These are phyloP conservation scores for Saturnia japonica DNA, from an alignment of 2,888 invertebrate species.

Conservation along the genomic window DNA sequence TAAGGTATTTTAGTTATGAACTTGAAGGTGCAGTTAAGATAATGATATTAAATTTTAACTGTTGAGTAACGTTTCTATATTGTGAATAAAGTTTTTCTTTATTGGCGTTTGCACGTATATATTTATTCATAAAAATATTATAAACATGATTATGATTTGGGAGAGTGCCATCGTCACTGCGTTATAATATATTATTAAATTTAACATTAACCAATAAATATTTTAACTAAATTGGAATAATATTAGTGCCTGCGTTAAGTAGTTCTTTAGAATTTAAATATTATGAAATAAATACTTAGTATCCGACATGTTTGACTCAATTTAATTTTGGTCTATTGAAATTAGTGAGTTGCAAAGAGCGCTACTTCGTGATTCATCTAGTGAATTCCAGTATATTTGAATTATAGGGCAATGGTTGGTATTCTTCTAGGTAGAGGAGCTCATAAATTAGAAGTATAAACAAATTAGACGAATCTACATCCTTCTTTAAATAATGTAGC, in stretches of 20 bases:
- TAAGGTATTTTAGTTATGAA: no score
- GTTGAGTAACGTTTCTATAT: no score
- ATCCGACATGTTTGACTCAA: background rate
- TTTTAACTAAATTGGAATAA: background rate
- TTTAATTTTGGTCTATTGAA: background rate
- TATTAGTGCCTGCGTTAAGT: background rate
- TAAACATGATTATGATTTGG: background rate
- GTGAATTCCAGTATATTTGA: background rate
- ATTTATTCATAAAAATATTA: background rate
- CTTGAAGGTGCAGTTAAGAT: no score
- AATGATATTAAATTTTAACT: no score
- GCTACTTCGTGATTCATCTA: background rate
- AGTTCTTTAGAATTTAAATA: background rate
- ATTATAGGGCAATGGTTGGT: background rate
- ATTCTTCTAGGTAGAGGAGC: background rate
- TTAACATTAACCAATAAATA: background rate
- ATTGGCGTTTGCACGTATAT: background rate
- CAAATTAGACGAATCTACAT: background rate
- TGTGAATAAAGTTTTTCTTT: no score
- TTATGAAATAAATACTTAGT: background rate
- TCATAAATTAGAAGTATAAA: background rate
- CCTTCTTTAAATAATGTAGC: no score
- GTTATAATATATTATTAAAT: background rate
- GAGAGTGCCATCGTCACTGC: background rate
- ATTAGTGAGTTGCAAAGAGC: background rate